phyloP scores from a whole-genome alignment of 2,113 vertebrate genomes.

The Colinus virginianus region DNA sequence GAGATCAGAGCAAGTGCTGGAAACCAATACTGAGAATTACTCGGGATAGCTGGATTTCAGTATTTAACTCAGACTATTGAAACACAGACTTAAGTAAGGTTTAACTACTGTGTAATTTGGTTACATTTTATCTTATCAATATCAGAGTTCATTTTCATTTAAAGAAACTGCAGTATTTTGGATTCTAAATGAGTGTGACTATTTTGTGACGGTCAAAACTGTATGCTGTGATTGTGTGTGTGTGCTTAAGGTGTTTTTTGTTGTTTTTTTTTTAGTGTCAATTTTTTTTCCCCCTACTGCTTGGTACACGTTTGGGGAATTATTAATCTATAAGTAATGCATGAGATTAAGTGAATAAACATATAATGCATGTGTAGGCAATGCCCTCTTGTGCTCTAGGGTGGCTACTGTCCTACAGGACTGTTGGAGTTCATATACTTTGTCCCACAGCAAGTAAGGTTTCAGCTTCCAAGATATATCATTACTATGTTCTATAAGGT shows the following conservation, averaged over 20 bases:
- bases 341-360: slow-evolving; percentile 60
- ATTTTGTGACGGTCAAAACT: slow-evolving; percentile 9
- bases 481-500: slow-evolving; percentile 74
- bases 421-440: slow-evolving; percentile 47
- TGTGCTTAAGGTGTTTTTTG: slow-evolving; percentile 37
- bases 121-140: background rate
- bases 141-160: background rate
- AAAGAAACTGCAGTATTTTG: slow-evolving; percentile 31
- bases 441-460: slow-evolving; percentile 68
- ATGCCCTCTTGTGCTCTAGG: slow-evolving; percentile 76
- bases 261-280: background rate
- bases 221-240: slow-evolving; percentile 17
- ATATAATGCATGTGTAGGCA: slow-evolving; percentile 59
- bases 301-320: background rate
- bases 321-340: slow-evolving; percentile 34
- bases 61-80: background rate
- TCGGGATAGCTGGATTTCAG: background rate
- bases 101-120: background rate
- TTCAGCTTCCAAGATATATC: slow-evolving; percentile 62
- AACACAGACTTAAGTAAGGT: slow-evolving; percentile 27
- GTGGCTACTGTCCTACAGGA: slow-evolving; percentile 65
- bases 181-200: background rate
- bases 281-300: slow-evolving; percentile 50
- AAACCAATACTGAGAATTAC: slow-evolving; percentile 61
- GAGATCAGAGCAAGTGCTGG: slow-evolving; percentile 62